Base-by-base conservation (phyloP, 92 coral and sea anemone genomes). In the Actinostola sp. region DNA sequence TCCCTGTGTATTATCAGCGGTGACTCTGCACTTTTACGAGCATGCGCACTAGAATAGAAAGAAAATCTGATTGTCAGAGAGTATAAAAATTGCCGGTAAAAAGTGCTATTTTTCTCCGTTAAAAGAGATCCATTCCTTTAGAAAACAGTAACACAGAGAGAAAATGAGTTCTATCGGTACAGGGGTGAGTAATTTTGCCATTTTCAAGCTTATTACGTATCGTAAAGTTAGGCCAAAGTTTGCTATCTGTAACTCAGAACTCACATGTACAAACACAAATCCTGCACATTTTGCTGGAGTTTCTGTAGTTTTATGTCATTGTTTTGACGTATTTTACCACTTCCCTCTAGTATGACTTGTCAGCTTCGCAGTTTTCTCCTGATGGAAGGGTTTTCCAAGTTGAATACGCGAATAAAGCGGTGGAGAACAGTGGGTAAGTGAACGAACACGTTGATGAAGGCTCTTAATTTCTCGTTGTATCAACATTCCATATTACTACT, bases 131-230 rank as follows among this genome's bases (percentile, higher is more conserved):
- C 27, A 1, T 1, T 27, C 3, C 7, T 19, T 8, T 17, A 38
- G 19, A 76, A 34, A 13, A 42, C 31, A 11, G 33, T 17, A 53
- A 19, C 26, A 42, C 20, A 13, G 21, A 68, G 14, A 49, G 39
- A 70, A 16, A 67, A 94, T 94, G 98, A 94, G 98, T 81, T 94
- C 98, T 19, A 94, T 94, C n/a, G 98, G 98, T 34, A 91, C 98
- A 30, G 98, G 98, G 88, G 98, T 94, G 70, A 85, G 98, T 59
- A 41, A 4, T 42, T 41, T 1, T 82, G 12, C 31, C 0, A 16
- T n/a, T 11, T 56, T 23, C 25, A 13, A 35, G 14, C 30, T n/a
- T n/a, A 11, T 10, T 15, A 16, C 39, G 41, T 29, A 20, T 57
- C 23, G 7, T 14, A 39, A 34, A 19, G 33, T 33, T 8, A 61